Base-by-base conservation (phyloP, 2,113 vertebrate genomes). In the Okapia johnstoni region DNA sequence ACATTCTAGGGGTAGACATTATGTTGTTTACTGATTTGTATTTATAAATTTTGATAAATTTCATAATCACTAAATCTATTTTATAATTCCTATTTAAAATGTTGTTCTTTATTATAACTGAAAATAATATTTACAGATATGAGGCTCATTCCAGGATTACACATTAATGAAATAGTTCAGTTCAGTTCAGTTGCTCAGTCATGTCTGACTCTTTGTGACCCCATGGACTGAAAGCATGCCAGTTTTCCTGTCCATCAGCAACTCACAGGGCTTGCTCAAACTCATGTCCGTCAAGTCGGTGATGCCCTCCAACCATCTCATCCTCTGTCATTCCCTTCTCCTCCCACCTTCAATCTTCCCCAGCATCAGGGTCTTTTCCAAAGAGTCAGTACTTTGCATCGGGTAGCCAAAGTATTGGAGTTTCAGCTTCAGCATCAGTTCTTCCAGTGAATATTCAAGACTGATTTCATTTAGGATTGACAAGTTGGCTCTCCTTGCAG, bases 111-210 rank as follows among this genome's bases (percentile, higher is more conserved):
- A 19, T n/a, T 43, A 66, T 48, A 58, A 58, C 6, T 52, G 7
- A 83, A 96, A 94, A 91, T 93, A 95, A 43, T 43, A 79, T 90
- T 92, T 87, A 96, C 61, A 85, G 13, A 43, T 66, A 61, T n/a
- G 25, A 6, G 0, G 87, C 79, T 52, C 10, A 57, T 23, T 80
- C 40, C 17, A 25, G 58, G 6, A 79, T 61, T 85, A 85, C 1
- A 84, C 15, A 77, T 43, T 70, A 92, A 58, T 80, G 6, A 90
- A 70, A 36, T 36, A 73, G 26, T 17, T 63, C 61, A 63, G 30
- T 63, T 17, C 61, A n/a, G 3, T 63, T 63, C 30, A 63, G 61
- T 63, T 30, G 0, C 15, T 63, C 33, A 63, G 33, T 63, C 33
- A 63, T 2, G 61, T 4, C 15, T 63, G 16, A 63, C 61, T 17